These are phyloP conservation scores for Zoroaster sp. DNA, from an alignment of 53 echinoderm and acorn worm species.

Conservation along the genomic window DNA sequence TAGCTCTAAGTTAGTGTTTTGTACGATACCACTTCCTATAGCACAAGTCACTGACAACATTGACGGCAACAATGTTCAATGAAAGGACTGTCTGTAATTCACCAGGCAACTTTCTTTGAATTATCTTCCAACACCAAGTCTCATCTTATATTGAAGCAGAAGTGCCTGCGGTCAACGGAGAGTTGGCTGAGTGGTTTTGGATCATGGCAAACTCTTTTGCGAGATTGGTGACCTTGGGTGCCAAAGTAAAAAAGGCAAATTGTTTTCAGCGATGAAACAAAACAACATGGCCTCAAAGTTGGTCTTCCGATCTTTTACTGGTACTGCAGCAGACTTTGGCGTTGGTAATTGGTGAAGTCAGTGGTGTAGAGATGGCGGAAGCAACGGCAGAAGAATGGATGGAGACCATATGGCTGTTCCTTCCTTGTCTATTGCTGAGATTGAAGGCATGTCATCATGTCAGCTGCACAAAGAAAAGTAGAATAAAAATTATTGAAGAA, in stretches of 20 bases:
- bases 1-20: too few relatives aligned
- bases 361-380: too few relatives aligned
- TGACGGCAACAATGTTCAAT: slow-evolving; percentile 8
- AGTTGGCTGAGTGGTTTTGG: background rate
- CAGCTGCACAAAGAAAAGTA: too few relatives aligned
- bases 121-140: background rate
- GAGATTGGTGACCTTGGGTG: background rate
- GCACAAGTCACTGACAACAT: too few relatives aligned
- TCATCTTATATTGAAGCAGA: slow-evolving; percentile 36
- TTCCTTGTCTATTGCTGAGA: too few relatives aligned
- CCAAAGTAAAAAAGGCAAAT: slow-evolving; percentile 8
- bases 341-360: too few relatives aligned
- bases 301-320: slow-evolving; percentile 34
- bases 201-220: slow-evolving; percentile 55
- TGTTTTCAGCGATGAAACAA: slow-evolving; percentile 7
- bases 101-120: background rate
- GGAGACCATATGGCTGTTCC: too few relatives aligned
- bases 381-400: too few relatives aligned
- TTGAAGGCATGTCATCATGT: too few relatives aligned
- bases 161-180: slow-evolving; percentile 33
- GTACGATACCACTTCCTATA: too few relatives aligned
- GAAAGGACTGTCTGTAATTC: background rate
- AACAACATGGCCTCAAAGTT: slow-evolving; percentile 24
- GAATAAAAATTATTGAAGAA: too few relatives aligned
- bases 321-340: too few relatives aligned